phyloP scores from a whole-genome alignment of 2,888 invertebrate genomes.

The Drosophila dives region DNA sequence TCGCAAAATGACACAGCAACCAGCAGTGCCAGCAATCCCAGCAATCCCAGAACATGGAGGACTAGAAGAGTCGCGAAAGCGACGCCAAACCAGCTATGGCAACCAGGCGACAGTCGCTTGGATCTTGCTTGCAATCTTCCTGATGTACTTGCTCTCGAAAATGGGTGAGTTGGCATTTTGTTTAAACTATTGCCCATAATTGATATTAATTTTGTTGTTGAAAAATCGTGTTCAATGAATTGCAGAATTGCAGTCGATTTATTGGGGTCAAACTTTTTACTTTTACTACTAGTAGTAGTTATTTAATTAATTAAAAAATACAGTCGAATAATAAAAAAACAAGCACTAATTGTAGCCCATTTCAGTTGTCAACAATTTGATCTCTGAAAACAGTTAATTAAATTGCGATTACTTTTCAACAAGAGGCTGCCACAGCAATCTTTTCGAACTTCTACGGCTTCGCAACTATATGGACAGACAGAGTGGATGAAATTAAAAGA shows the following conservation, averaged over 20 bases:
- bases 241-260: not conserved
- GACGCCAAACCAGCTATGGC: slow-evolving; percentile 33
- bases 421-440: slow-evolving; percentile 29
- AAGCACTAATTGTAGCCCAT: not conserved
- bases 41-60: slow-evolving; percentile 17
- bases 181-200: slow-evolving; percentile 2
- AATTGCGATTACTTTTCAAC: slow-evolving; percentile 32
- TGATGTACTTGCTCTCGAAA: slow-evolving; percentile 47
- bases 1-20: slow-evolving; percentile 45
- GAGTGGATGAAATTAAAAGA: slow-evolving; percentile 33
- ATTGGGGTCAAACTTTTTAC: not conserved
- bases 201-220: not conserved
- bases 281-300: not conserved
- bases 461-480: slow-evolving; percentile 44
- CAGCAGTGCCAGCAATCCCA: slow-evolving; percentile 20
- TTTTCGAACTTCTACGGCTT: slow-evolving; percentile 44
- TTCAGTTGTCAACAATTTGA: not conserved
- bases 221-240: not conserved
- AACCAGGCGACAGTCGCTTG: slow-evolving; percentile 20
- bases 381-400: not conserved
- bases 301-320: not conserved
- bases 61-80: slow-evolving; percentile 22
- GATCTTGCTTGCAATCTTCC: slow-evolving; percentile 20
- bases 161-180: slow-evolving; percentile 54
- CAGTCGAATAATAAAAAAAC: not conserved